Base-by-base conservation (phyloP, 2,113 vertebrate species). In the Sarotherodon lohbergeri region DNA sequence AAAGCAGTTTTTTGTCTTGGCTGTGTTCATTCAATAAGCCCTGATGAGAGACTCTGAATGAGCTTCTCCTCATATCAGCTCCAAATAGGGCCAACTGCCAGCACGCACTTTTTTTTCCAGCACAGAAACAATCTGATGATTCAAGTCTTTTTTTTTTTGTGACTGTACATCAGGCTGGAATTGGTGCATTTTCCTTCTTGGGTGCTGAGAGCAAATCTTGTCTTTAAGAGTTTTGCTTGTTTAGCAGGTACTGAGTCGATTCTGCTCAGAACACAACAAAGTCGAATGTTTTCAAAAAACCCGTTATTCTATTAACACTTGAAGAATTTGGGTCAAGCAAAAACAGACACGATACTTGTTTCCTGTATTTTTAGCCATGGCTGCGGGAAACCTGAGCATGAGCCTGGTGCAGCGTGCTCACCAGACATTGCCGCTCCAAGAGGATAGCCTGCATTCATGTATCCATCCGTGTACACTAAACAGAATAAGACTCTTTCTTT, bases 341-440 rank as follows among this genome's bases (percentile, higher is more conserved):
- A 92, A 80, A 91, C 86, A 90, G 88, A 90, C 82, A 91, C 80
- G 92, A 94, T 92, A 61, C 90, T 91, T 91, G 91, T 88, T 92
- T 95, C 89, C 82, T 91, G 76, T 96, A 96, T 95, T 95, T 96
- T 95, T 96, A 96, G 95, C 93, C 71, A n/a, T 90, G 87, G 91
- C 93, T 88, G 87, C 89, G 50, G 86, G 94, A 96, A 94, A 96
- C 92, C 81, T 90, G 94, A 95, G 94, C 87, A 87, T 81, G 81
- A 90, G 88, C 61, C 34, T 83, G 83, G 46, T 91, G 8, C 79
- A 90, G 24, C 34, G 46, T n/a, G 73, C 85, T 81, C 86, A 16
- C 59, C 41, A 43, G 55, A 83, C 66, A 93, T 79, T 79, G 24
- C 61, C 76, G 22, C 78, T 73, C 29, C 19, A 32, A 43, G 8